These are phyloP conservation scores for Odontamblyopus lacepedii DNA, from an alignment of 2,797 vertebrate genomes.

Conservation along the genomic window DNA sequence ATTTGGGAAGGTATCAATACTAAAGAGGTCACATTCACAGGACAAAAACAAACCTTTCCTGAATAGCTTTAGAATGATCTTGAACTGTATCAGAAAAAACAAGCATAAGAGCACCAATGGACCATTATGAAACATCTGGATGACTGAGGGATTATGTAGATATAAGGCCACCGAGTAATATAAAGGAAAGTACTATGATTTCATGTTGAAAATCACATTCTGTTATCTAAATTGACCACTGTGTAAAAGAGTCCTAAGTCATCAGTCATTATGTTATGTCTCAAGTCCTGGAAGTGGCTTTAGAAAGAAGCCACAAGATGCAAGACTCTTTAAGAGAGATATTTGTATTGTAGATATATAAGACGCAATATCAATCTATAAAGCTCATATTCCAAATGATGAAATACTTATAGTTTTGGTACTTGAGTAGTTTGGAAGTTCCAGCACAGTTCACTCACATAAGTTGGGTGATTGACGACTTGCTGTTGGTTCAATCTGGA, in stretches of 20 bases:
- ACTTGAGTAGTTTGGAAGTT: conserved; percentile 4
- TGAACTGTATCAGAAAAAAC: no score
- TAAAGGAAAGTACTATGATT: no score
- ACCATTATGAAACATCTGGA: no score
- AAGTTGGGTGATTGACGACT: conserved; percentile 8
- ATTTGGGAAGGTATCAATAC: no score
- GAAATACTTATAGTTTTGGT: neutral
- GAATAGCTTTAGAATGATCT: no score
- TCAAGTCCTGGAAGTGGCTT: neutral
- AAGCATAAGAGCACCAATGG: neutral
- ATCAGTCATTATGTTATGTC: neutral
- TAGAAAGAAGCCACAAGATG: neutral
- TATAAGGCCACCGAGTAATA: no score
- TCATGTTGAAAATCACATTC: no score
- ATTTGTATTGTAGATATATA: neutral
- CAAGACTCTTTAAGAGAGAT: neutral
- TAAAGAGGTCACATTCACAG: no score
- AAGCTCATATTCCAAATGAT: neutral
- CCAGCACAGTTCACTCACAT: neutral
- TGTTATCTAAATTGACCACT: no score
- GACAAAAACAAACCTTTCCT: no score
- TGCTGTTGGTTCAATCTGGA: conserved; percentile 12
- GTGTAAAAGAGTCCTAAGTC: neutral
- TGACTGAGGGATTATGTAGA: no score
- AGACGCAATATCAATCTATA: neutral